Percentiles rank a stretch among this genome's conserved stretches.
Evolutionary conservation across 2,113 vertebrate species (phyloP).

Genomic region (Alligator sinensis): DNA sequence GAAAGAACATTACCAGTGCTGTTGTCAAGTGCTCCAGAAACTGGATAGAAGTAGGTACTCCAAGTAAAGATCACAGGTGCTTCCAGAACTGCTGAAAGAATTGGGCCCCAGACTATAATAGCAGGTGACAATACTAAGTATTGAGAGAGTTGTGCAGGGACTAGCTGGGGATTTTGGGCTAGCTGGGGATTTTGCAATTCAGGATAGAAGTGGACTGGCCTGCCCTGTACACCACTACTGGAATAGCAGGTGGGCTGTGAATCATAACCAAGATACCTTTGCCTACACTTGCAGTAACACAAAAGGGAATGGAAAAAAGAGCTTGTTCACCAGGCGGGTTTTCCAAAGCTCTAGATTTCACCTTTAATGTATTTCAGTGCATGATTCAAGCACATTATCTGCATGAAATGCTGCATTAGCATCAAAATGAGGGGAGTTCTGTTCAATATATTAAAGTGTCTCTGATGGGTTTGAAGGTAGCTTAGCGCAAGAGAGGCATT

Average conservation of each 20-base stretch:
- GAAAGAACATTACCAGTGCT: neutral
- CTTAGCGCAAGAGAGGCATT: slow-evolving; percentile 58
- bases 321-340: neutral
- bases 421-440: slow-evolving; percentile 69
- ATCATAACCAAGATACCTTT: neutral
- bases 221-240: too few relatives aligned
- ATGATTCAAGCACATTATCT: slow-evolving; percentile 48
- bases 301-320: neutral
- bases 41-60: neutral
- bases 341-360: slow-evolving; percentile 34
- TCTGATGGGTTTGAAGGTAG: slow-evolving; percentile 70
- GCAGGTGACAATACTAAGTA: neutral
- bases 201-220: neutral
- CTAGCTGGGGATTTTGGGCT: neutral
- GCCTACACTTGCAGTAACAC: neutral
- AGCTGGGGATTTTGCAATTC: neutral
- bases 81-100: accelerated
- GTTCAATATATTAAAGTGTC: slow-evolving; percentile 59
- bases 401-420: slow-evolving; percentile 74
- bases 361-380: slow-evolving; percentile 40
- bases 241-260: neutral
- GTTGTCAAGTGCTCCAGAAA: neutral
- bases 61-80: neutral
- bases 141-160: neutral
- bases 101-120: neutral